Base-by-base conservation (phyloP, 2,888 invertebrate genomes). In the Euzophera pinguis region DNA sequence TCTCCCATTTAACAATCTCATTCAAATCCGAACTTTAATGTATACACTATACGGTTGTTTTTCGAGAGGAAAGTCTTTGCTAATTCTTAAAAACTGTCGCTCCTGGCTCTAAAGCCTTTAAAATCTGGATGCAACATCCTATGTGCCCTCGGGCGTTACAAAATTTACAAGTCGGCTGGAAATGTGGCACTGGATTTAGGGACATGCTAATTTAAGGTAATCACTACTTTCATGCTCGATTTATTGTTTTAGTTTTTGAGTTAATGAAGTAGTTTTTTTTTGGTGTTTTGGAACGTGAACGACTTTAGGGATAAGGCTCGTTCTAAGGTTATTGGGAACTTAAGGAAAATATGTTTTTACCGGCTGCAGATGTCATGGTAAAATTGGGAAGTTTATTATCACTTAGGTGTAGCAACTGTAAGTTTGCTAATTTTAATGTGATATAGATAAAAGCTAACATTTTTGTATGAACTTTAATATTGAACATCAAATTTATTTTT, bases 111-210 rank as follows among this genome's bases (percentile, higher is more conserved):
- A 61, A 68, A 70, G 55, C 63, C 65, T 66, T 64, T 61, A 78
- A 71, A 69, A 68, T 66, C 64, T 61, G 52, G 60, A 64, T 61
- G 62, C 62, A 65, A 71, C 72, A 77, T 76, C 71, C 71, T 68
- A 63, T 56, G 64, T 54, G 58, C 65, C 66, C 66, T 57, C 56
- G 53, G 66, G 69, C 68, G 56, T 59, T 61, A 69, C 70, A 68
- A 73, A 73, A n/a, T n/a, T 65, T 61, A 61, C 61, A 58, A 63
- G 64, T 64, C 58, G 56, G 60, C 64, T 58, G 59, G 63, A 65
- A 69, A 68, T 61, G 63, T 60, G 64, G 64, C 67, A 58, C 58
- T 58, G 56, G 61, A 65, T 71, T 75, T 70, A 70, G 54, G 52
- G 53, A 59, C 73, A 77, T 68, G 75, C 72, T 63, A 78, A 63